Evolutionary conservation across 1,140 invertebrate species (phyloP).

Genomic region (Drosophila athabasca): DNA sequence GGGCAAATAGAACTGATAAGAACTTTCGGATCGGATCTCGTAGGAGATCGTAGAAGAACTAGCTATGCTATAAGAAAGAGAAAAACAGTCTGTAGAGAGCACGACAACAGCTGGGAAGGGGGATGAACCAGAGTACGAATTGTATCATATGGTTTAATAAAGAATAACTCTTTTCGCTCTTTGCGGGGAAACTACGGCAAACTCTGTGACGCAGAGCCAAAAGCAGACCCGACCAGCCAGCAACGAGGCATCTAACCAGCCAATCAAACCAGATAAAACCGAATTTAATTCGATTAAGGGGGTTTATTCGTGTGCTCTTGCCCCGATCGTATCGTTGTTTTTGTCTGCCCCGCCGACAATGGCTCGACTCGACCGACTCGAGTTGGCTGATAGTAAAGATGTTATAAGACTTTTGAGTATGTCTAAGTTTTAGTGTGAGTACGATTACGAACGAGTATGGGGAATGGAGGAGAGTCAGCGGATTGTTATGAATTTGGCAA

Average conservation of each 20-base stretch:
- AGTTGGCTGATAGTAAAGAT: constrained; percentile 65
- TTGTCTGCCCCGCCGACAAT: constrained; percentile 6
- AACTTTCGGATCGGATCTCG: too few relatives aligned
- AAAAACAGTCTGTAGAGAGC: neutral
- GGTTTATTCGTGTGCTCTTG: constrained; percentile 64
- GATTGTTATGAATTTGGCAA: constrained; percentile 65
- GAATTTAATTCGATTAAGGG: constrained; percentile 82
- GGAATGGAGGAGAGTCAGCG: constrained; percentile 16
- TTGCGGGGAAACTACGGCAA: constrained; percentile 24
- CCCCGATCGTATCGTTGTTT: constrained; percentile 38
- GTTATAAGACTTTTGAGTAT: constrained; percentile 33
- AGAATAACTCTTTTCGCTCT: constrained; percentile 45
- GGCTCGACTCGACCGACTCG: neutral
- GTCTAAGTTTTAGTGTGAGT: constrained; percentile 37
- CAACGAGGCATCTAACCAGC: constrained; percentile 23
- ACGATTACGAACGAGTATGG: constrained; percentile 35
- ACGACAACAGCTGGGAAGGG: neutral
- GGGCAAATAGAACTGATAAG: too few relatives aligned
- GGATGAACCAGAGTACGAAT: neutral
- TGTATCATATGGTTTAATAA: constrained; percentile 32
- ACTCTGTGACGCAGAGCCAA: constrained; percentile 34
- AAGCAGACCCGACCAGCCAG: constrained; percentile 14
- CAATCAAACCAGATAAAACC: constrained; percentile 82
- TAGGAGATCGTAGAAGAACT: too few relatives aligned
- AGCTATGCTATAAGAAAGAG: too few relatives aligned